phyloP scores from a whole-genome alignment of 2,113 vertebrate species.

The Pachypanchax playfairii region DNA sequence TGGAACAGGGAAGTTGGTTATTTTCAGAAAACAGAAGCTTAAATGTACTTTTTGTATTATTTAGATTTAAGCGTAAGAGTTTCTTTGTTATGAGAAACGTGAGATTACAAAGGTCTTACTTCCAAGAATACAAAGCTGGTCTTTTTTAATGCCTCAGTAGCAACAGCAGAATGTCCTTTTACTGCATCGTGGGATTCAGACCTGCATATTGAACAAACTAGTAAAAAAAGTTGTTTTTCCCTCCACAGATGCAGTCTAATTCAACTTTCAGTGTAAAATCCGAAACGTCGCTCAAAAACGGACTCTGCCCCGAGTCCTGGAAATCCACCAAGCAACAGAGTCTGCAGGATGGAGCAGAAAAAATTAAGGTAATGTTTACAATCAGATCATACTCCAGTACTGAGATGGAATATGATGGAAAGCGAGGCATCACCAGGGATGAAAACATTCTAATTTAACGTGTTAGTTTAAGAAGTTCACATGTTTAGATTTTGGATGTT shows the following conservation, averaged over 20 bases:
- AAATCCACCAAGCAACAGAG: conserved; percentile 67
- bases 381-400: conserved; percentile 19
- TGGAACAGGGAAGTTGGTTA: conserved; percentile 55
- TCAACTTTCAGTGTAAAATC: conserved; percentile 54
- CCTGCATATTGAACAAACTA: neutral
- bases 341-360: conserved; percentile 62
- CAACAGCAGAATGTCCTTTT: conserved; percentile 21
- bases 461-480: too few species aligned
- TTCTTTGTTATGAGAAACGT: conserved; percentile 10
- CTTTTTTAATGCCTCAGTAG: conserved; percentile 1
- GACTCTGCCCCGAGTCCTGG: conserved; percentile 65
- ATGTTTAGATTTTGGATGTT: too few species aligned
- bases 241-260: conserved; percentile 48
- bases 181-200: conserved; percentile 8
- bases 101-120: conserved; percentile 6
- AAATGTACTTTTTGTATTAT: too few species aligned
- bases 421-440: too few species aligned
- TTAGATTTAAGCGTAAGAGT: too few species aligned
- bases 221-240: neutral
- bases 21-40: conserved; percentile 49
- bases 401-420: conserved; percentile 11
- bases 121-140: neutral
- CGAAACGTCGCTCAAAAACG: conserved; percentile 57
- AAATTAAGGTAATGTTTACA: conserved; percentile 76
- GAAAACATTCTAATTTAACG: too few species aligned